Base-by-base conservation (phyloP, 2,113 vertebrate species). In the Sclerurus mexicanus region DNA sequence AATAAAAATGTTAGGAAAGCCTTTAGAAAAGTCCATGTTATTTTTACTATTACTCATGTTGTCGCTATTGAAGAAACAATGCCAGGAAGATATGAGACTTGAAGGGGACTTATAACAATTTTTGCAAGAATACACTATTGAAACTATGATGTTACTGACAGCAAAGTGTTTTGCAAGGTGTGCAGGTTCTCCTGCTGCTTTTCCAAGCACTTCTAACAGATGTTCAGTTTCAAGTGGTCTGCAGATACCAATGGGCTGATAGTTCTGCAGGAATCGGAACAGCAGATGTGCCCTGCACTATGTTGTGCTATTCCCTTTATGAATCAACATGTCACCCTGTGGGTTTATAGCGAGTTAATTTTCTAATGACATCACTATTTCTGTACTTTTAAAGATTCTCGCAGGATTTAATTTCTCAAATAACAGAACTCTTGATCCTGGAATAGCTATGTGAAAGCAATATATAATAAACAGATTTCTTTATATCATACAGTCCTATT, bases 161-260 rank as follows among this genome's bases (percentile, higher is more conserved):
- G 92, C 78, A 93, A 96, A 97, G 90, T 4, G 8, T 62, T 96
- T 93, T 96, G 90, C 90, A 94, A 96, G 92, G 90, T 92, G 93
- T 85, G 94, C 5, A 6, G 66, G 85, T 95, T 93, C 96, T 96
- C 95, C 94, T 79, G 91, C 93, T 97, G 96, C 55, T 93, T 97
- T 95, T 94, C 94, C n/a, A 27, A 96, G 95, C 88, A 53, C 53
- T 95, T 96, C 93, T 93, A 97, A 95, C 96, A 97, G 96, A 96
- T 97, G 94, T 97, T 97, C 90, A 71, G 15, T 95, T 96, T 95
- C 93, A 96, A 95, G 88, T 94, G 94, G 95, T 97, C 96, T 96
- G 94, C 91, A 95, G 94, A 94, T 50, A 96, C 74, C 93, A 85
- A 92, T 93, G 96, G 92, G 90, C 72, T 94, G 91, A 93, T 55